Conservation (phyloP, 2,888 invertebrate genomes). For the Unio pictorum region DNA sequence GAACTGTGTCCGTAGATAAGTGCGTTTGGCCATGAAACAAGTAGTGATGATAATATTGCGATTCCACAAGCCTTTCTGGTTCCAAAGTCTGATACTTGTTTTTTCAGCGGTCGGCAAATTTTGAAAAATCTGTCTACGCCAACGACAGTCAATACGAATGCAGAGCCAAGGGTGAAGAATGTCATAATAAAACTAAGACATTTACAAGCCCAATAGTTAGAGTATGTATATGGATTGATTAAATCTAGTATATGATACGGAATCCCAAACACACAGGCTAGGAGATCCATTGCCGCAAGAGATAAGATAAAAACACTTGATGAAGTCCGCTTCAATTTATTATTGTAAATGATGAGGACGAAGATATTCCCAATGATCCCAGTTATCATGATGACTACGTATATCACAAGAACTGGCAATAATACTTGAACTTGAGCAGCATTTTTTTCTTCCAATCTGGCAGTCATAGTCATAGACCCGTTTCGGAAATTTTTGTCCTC, state of each 20-base stretch:
- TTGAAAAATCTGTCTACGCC: slow-evolving; percentile 44
- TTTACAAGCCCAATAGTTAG: slow-evolving; percentile 16
- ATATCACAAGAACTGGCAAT: no score
- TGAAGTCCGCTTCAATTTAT: no score
- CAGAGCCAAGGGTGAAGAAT: slow-evolving; percentile 21
- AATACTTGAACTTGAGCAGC: no score
- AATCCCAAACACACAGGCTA: slow-evolving; percentile 29
- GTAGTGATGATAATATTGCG: slow-evolving; percentile 23
- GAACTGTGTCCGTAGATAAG: slow-evolving; percentile 48
- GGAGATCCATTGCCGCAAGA: slow-evolving; percentile 26
- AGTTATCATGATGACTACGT: no score
- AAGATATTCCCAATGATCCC: no score
- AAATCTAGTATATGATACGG: slow-evolving; percentile 36
- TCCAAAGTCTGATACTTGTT: slow-evolving; percentile 37
- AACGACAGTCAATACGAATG: slow-evolving; percentile 32
- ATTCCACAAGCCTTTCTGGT: slow-evolving; percentile 35
- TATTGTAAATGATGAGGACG: no score
- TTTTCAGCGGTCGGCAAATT: slow-evolving; percentile 47
- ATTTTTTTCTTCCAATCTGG: no score
- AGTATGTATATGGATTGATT: slow-evolving; percentile 17
- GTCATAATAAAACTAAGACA: slow-evolving; percentile 26
- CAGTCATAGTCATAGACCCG: no score
- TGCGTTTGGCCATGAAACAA: slow-evolving; percentile 39
- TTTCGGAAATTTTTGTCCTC: no score
- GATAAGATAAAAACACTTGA: no score